A percentile compares a stretch with the other conserved stretches of the same genome.
Conservation (phyloP, 2,888 invertebrate species). For the Mythimna loreyi region DNA sequence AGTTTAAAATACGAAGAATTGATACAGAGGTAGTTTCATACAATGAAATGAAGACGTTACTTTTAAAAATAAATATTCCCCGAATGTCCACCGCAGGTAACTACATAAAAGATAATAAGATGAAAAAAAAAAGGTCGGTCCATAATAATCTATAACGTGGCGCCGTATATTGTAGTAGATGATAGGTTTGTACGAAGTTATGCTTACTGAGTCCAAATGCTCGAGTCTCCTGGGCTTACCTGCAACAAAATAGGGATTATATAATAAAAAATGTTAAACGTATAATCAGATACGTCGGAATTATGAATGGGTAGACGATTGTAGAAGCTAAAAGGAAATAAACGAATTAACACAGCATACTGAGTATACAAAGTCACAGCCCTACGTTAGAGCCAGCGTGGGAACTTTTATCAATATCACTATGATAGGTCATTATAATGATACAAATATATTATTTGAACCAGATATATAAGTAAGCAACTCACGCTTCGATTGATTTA, state of each 20-base stretch:
- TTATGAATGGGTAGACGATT: slow-evolving; percentile 31
- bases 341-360: slow-evolving; percentile 18
- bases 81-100: slow-evolving; percentile 59
- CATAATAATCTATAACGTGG: slow-evolving; percentile 54
- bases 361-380: slow-evolving; percentile 32
- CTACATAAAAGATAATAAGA: slow-evolving; percentile 42
- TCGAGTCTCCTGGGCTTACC: slow-evolving; percentile 66
- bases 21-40: slow-evolving; percentile 60
- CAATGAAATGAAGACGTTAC: slow-evolving; percentile 62
- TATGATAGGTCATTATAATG: slow-evolving; percentile 47
- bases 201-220: slow-evolving; percentile 60
- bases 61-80: slow-evolving; percentile 61
- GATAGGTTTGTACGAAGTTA: slow-evolving; percentile 43
- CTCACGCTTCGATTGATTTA: slow-evolving; percentile 60
- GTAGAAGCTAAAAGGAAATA: slow-evolving; percentile 40
- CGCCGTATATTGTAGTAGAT: slow-evolving; percentile 57
- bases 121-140: slow-evolving; percentile 48
- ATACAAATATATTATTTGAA: slow-evolving; percentile 48
- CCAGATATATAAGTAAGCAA: slow-evolving; percentile 49
- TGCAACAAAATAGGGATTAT: slow-evolving; percentile 69
- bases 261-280: slow-evolving; percentile 37
- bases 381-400: slow-evolving; percentile 46
- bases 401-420: slow-evolving; percentile 47
- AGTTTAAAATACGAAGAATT: slow-evolving; percentile 63
- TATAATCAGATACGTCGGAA: slow-evolving; percentile 26